Conservation (phyloP, 1,140 invertebrate species). For the Anastrepha obliqua region DNA sequence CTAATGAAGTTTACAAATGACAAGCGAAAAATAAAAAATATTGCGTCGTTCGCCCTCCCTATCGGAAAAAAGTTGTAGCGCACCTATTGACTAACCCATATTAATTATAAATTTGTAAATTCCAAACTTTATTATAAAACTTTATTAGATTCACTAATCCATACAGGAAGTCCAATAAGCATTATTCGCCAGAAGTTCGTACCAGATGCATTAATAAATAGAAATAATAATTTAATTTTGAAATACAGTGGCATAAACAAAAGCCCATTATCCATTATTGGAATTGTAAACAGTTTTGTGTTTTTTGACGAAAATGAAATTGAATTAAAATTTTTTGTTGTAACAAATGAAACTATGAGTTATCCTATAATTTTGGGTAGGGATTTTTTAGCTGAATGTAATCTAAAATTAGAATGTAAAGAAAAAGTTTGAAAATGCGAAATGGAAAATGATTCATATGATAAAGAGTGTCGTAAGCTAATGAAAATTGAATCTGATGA, state of each 20-base stretch:
- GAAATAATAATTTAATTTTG: background rate
- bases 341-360: background rate
- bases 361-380: background rate
- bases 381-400: background rate
- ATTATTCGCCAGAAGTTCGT: conserved; percentile 35
- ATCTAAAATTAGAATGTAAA: background rate
- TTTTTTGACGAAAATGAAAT: background rate
- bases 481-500: conserved; percentile 4
- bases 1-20: no score
- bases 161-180: conserved; percentile 53
- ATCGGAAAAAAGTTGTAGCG: no score
- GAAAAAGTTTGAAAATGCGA: background rate
- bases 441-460: background rate
- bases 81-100: no score
- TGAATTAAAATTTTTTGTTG: background rate
- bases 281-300: background rate
- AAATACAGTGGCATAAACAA: background rate
- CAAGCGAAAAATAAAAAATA: no score
- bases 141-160: conserved; percentile 42
- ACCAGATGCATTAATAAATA: background rate
- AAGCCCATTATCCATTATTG: background rate
- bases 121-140: background rate
- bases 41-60: no score
- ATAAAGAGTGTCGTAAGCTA: background rate
- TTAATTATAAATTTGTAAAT: background rate